Evolutionary conservation across 2,888 invertebrate species (phyloP), one percentile per base, ranked within the genome.

Genomic region (Netelia fuscicornis): DNA sequence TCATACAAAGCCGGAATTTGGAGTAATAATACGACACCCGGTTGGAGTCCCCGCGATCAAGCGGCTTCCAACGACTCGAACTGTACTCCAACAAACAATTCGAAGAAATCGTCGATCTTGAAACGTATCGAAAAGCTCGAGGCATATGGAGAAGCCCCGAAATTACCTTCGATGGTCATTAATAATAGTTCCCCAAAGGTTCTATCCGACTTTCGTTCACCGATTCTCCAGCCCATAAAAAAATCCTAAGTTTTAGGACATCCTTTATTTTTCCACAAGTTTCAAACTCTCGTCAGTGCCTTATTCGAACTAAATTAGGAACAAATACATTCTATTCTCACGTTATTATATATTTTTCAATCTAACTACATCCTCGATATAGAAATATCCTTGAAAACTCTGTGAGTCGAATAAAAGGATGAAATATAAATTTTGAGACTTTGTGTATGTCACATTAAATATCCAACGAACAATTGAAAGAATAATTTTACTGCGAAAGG

Each of bases 71-170:
- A 56, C 48, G 64, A 76, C 5, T 23, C 56, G 13, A 56, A 52
- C 68, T 83, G 25, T 17, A 85, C 84, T 9, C 81, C 84, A 65
- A 70, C 17, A 13, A 75, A 52, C 71, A 65, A 78, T 72, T 70
- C 77, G n/a, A 86, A 42, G 64, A 86, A 74, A 9, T 48, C 87
- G 2, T 85, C 90, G 10, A 88, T 89, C 17, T 89, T 90, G 25
- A 91, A 88, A 79, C 95, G 94, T 88, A 94, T 96, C 6, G 94
- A 95, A 1, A 95, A 93, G 90, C 90, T 96, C 74, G 94, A 94
- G 91, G 93, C 93, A 89, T 95, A 95, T 65, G 95, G 95, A 0
- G 94, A 95, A 89, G 95, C 96, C 0, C 95, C 95, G 0, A 94
- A 95, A 0, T 89, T 96, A n/a, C 94, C 94, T n/a, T 94, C 95